Conservation (phyloP, 2,113 vertebrate species). For the Phycodurus eques region DNA sequence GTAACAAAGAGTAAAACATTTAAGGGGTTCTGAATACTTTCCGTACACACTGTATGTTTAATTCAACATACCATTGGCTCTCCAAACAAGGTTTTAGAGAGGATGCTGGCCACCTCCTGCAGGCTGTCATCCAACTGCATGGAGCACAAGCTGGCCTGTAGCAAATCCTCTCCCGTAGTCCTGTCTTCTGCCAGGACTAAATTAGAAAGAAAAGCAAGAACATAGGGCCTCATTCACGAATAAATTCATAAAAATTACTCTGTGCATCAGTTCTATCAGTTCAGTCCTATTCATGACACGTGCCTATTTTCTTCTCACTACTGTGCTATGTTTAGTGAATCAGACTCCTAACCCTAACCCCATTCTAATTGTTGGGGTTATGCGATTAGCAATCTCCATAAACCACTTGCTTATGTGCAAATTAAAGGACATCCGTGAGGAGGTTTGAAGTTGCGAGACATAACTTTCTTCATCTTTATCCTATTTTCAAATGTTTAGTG, state of each 20-base stretch:
- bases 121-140: conserved; percentile 95
- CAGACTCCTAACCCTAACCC: too few species aligned
- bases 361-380: too few species aligned
- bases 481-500: too few species aligned
- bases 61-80: conserved; percentile 88
- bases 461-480: too few species aligned
- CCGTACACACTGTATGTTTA: neutral
- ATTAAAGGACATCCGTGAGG: too few species aligned
- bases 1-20: too few species aligned
- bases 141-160: conserved; percentile 85
- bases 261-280: neutral
- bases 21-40: too few species aligned
- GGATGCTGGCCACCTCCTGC: conserved; percentile 86
- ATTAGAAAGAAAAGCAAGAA: conserved; percentile 22
- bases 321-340: too few species aligned
- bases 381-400: too few species aligned
- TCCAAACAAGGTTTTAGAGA: conserved; percentile 93
- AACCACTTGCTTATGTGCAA: too few species aligned
- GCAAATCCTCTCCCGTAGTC: conserved; percentile 83
- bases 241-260: neutral
- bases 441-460: too few species aligned
- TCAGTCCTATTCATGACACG: neutral
- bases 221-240: neutral
- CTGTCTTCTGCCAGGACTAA: conserved; percentile 90
- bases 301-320: neutral